Base-by-base conservation (phyloP, 2,113 vertebrate species). In the Rhinolophus ferrumequinum region DNA sequence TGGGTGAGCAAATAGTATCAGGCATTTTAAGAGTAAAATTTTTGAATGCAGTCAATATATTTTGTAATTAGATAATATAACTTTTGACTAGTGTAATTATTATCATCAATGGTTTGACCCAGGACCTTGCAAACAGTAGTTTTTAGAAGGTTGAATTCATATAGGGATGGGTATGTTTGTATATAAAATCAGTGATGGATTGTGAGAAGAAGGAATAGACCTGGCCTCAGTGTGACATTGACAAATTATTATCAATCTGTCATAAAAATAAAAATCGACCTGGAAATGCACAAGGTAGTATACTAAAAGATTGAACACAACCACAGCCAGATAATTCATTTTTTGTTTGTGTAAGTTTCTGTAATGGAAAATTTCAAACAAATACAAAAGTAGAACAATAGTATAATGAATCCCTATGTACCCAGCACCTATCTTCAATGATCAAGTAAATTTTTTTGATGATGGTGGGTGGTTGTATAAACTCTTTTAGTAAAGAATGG, bases 321-420 rank as follows among this genome's bases (percentile, higher is more conserved):
- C 28, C 24, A 83, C 28, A 92, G 35, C 56, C 30, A 58, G 21
- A 50, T 50, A 86, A 52, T 62, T 85, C 38, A 38, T 60, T 94
- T 93, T 35, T 66, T 22, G 47, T 50, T 50, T 50, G 38, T 66
- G 75, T 82, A 72, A 38, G 16, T 84, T 82, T 82, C 77, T 75
- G 47, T 83, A 90, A 41, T 56, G 69, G 73, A 75, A 87, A 92
- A 84, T 90, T 93, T 92, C 88, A 62, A 86, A 58, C 33, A 76
- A 73, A 56, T 47, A 64, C 2, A 50, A 28, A 93, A 90, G 52
- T 88, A 50, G 79, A 88, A 64, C 26, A 90, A 67, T 81, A 58
- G 10, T 73, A 22, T 76, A 91, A 69, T 94, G 41, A 89, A 69
- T 67, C 1, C 3, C 22, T 93, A 3, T 85, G 2, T 80, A 54